Percentiles rank a stretch among this genome's conserved stretches.
Evolutionary conservation across 37 sponge, comb jelly and placozoan species (phyloP).

Genomic region (Tethya wilhelma): DNA sequence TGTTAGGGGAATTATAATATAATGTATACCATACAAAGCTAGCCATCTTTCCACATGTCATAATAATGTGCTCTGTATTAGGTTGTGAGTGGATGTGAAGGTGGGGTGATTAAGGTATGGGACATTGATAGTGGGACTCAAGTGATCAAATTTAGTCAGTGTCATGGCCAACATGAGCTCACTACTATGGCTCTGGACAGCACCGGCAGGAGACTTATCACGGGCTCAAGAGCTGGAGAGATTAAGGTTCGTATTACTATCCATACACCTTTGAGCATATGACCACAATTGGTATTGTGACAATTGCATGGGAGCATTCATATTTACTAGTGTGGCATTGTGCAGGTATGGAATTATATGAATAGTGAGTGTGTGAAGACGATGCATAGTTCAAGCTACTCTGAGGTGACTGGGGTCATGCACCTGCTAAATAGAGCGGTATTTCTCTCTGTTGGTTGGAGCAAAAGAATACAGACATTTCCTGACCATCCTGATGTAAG

Average conservation of each 20-base stretch:
- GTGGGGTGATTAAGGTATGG: constrained; percentile 86
- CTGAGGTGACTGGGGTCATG: constrained; percentile 79
- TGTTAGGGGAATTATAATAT: too few species aligned
- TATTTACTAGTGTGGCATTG: background rate
- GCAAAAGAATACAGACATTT: constrained; percentile 74
- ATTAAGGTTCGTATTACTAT: constrained; percentile 76
- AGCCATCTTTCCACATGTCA: too few species aligned
- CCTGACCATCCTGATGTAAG: constrained; percentile 39
- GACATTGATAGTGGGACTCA: constrained; percentile 82
- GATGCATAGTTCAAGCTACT: constrained; percentile 12
- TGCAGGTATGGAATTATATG: constrained; percentile 81
- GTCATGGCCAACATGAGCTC: constrained; percentile 86
- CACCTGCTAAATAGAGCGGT: constrained; percentile 71
- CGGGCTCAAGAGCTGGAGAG: constrained; percentile 87
- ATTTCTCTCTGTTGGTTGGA: constrained; percentile 91
- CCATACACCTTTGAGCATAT: background rate
- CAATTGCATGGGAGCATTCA: background rate
- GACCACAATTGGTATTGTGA: background rate
- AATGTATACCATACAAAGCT: too few species aligned
- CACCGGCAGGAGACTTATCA: constrained; percentile 78
- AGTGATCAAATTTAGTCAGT: constrained; percentile 57
- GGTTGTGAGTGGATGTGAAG: constrained; percentile 93
- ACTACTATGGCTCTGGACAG: constrained; percentile 88
- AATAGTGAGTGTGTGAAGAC: constrained; percentile 79
- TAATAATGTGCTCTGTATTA: too few species aligned